Base-by-base conservation (phyloP, 2,797 vertebrate species). In the Sciurus carolinensis region DNA sequence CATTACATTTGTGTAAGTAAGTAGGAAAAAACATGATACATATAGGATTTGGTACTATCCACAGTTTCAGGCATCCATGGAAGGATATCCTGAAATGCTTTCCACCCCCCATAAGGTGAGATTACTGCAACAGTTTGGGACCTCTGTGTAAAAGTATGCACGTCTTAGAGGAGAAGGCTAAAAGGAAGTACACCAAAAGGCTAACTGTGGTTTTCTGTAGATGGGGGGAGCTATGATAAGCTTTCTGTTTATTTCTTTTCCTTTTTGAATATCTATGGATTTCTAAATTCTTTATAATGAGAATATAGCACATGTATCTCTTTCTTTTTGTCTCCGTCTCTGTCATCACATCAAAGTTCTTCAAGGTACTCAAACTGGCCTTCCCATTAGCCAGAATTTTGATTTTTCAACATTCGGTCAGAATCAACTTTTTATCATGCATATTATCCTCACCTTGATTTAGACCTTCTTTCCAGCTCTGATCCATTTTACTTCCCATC, bases 201-300 rank as follows among this genome's bases (percentile, higher is more conserved):
- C 79, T 59, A 85, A 22, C 12, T 77, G 50, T 62, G 13, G 13
- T 59, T 72, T 86, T 79, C 75, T 93, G 73, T 72, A 71, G 30
- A 88, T 64, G 15, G 26, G 64, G 15, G n/a, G 54, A 9, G 33
- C 44, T 66, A 62, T 22, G 26, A 15, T 91, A 84, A 75, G 39
- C 26, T 93, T 87, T 92, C 20, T 28, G 80, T 92, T 71, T 59
- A 39, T 88, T 82, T 87, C 1, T 69, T 13, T 17, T 28, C 9
- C 62, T n/a, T n/a, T 42, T 13, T 54, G 59, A 52, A 50, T 67
- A 33, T 91, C n/a, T 36, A 24, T 87, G n/a, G 80, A 80, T n/a
- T 39, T 81, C 42, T 71, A 87, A 79, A n/a, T 67, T 86, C 54
- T 54, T 75, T 72, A 92, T 77, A 75, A 59, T 87, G 7, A 93